These are phyloP conservation scores for Megamerina dolium DNA, from an alignment of 2,888 invertebrate genomes.

Conservation along the genomic window DNA sequence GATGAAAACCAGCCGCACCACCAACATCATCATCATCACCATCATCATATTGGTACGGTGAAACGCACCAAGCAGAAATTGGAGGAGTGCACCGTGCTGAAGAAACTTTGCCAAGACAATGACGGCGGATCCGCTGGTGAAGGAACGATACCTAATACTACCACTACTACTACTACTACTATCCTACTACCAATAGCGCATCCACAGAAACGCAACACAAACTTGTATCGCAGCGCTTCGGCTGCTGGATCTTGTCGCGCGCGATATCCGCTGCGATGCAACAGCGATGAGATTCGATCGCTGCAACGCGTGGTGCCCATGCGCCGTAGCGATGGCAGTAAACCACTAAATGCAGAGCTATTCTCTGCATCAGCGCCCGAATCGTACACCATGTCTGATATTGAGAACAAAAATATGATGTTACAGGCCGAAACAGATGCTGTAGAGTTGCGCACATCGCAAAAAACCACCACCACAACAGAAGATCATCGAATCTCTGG, in stretches of 20 bases:
- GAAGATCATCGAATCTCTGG: slow-evolving; percentile 54
- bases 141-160: slow-evolving; percentile 4
- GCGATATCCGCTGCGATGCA: slow-evolving; percentile 42
- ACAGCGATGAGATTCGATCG: slow-evolving; percentile 46
- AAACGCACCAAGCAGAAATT: slow-evolving; percentile 64
- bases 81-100: slow-evolving; percentile 52
- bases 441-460: background rate
- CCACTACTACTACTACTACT: slow-evolving; percentile 17
- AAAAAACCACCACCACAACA: slow-evolving; percentile 24
- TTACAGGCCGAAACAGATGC: slow-evolving; percentile 19
- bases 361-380: slow-evolving; percentile 61
- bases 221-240: slow-evolving; percentile 42
- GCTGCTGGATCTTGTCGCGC: slow-evolving; percentile 37
- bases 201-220: slow-evolving; percentile 21
- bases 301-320: background rate
- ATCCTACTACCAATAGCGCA: too few relatives aligned
- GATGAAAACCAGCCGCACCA: slow-evolving; percentile 23
- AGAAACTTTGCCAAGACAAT: slow-evolving; percentile 43
- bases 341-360: slow-evolving; percentile 24
- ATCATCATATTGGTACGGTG: slow-evolving; percentile 56
- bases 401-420: slow-evolving; percentile 33
- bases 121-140: background rate
- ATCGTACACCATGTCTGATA: slow-evolving; percentile 38
- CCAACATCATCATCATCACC: slow-evolving; percentile 14
- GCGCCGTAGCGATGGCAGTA: slow-evolving; percentile 24